Evolutionary conservation across 2,797 vertebrate genomes (phyloP).

Genomic region (Avahi laniger): DNA sequence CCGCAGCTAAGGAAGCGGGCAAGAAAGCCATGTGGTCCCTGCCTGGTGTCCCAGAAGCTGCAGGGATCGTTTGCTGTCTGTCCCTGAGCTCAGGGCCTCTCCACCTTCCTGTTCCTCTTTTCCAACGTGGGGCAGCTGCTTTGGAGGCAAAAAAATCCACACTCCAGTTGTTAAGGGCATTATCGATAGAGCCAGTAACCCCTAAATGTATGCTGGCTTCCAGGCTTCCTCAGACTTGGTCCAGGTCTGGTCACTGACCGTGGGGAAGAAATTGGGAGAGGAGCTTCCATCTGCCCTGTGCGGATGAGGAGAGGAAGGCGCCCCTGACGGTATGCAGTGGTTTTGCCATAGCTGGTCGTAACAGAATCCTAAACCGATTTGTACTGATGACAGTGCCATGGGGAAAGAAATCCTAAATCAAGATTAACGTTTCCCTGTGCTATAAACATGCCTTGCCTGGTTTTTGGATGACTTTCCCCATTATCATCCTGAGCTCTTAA

Average conservation of each 20-base stretch:
- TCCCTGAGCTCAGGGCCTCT: neutral
- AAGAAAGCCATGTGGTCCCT: neutral
- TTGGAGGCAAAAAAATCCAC: neutral
- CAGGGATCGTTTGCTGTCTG: neutral
- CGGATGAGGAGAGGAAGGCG: neutral
- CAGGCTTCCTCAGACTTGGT: neutral
- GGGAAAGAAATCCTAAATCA: neutral
- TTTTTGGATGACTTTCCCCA: conserved; percentile 63
- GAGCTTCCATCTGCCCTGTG: no score
- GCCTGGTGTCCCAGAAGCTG: neutral
- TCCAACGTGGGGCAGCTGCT: neutral
- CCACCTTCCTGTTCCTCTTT: neutral
- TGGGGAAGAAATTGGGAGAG: neutral
- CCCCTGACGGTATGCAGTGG: neutral
- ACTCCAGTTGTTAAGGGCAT: neutral
- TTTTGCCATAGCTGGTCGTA: neutral
- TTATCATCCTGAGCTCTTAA: conserved; percentile 77
- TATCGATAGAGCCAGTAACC: neutral
- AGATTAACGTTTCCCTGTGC: neutral
- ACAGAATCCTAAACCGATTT: neutral
- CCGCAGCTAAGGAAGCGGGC: neutral
- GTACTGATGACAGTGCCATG: neutral
- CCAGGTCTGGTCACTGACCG: neutral
- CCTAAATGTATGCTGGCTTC: no score
- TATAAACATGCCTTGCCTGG: neutral